Evolutionary conservation across 2,113 vertebrate genomes (phyloP).

Genomic region (Apteryx mantelli): DNA sequence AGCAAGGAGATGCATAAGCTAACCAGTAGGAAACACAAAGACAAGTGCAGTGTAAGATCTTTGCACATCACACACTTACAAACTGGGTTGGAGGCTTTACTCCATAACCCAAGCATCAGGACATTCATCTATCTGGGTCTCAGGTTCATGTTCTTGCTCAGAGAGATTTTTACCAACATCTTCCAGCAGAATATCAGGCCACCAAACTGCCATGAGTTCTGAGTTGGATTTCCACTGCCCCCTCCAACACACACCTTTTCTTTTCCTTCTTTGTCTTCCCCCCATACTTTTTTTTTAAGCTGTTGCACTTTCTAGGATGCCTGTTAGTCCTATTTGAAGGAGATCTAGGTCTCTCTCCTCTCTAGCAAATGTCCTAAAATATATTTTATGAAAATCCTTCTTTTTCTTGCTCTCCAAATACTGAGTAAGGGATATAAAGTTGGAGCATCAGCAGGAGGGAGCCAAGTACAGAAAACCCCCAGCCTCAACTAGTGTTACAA

Average conservation of each 20-base stretch:
- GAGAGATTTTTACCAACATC: background rate
- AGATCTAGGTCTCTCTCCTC: background rate
- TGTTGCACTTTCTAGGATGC: background rate
- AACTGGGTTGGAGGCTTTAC: background rate
- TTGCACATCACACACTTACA: background rate
- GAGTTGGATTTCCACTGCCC: background rate
- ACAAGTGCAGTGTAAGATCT: conserved; percentile 7
- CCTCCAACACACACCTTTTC: background rate
- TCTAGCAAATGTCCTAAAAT: background rate
- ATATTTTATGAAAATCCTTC: background rate
- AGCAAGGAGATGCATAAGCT: background rate
- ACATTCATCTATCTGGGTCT: background rate
- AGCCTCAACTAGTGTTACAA: background rate
- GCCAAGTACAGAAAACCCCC: background rate
- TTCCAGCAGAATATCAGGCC: background rate
- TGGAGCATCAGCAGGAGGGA: background rate
- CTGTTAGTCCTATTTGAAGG: background rate
- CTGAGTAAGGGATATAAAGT: background rate
- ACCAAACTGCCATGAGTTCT: background rate
- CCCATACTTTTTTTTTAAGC: background rate
- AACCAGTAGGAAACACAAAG: background rate
- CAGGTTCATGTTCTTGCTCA: background rate
- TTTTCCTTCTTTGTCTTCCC: background rate
- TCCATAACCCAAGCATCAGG: background rate
- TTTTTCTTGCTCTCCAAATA: background rate